Evolutionary conservation across 1,140 invertebrate species (phyloP).

Genomic region (Pectinophora gossypiella): DNA sequence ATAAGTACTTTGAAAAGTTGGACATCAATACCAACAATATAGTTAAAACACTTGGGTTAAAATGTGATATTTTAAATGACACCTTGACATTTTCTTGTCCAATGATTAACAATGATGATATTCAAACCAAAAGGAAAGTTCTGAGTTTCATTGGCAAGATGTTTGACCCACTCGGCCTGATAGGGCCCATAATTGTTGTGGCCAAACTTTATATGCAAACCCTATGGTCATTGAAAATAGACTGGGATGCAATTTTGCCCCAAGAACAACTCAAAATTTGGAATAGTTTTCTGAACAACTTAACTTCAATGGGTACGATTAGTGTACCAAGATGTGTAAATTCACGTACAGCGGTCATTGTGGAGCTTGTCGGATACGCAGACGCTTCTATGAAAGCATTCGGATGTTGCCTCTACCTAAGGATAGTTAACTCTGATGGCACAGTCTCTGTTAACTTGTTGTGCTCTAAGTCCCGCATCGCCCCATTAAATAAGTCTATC

Average conservation of each 20-base stretch:
- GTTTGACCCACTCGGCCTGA: slow-evolving; percentile 11
- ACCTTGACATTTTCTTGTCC: neutral
- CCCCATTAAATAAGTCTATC: slow-evolving; percentile 24
- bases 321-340: slow-evolving; percentile 4
- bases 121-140: too few species aligned
- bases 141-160: slow-evolving; percentile 6
- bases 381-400: slow-evolving; percentile 22
- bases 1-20: slow-evolving; percentile 2
- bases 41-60: slow-evolving; percentile 7
- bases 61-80: neutral
- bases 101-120: neutral
- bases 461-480: slow-evolving; percentile 32
- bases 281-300: slow-evolving; percentile 6
- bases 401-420: slow-evolving; percentile 31
- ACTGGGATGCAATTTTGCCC: slow-evolving; percentile 5
- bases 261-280: neutral
- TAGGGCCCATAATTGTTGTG: slow-evolving; percentile 10
- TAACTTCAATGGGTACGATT: slow-evolving; percentile 3
- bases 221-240: slow-evolving; percentile 4
- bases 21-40: slow-evolving; percentile 3
- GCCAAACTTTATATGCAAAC: too few species aligned
- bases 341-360: neutral
- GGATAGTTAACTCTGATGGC: slow-evolving; percentile 2
- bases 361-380: slow-evolving; percentile 7
- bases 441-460: slow-evolving; percentile 13